Conservation (phyloP, 2,797 vertebrate genomes). For the Apogon talboti region DNA sequence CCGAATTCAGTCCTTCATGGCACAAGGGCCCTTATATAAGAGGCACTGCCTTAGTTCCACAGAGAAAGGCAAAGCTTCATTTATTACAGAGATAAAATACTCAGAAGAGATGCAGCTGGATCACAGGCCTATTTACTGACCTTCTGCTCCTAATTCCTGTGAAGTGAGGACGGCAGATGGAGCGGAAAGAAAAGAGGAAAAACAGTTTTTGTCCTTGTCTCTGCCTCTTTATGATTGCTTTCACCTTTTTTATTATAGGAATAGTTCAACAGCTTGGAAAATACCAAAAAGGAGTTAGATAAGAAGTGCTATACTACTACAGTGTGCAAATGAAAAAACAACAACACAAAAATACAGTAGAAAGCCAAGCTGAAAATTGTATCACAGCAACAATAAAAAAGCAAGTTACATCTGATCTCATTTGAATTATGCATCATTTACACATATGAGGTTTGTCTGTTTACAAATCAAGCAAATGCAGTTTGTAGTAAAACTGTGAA, state of each 20-base stretch:
- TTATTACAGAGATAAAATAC: constrained; percentile 54
- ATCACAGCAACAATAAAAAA: no score
- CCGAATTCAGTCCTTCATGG: constrained; percentile 21
- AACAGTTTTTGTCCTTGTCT: constrained; percentile 42
- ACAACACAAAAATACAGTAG: no score
- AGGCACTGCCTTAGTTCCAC: constrained; percentile 17
- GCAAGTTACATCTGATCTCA: no score
- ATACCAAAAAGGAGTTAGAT: no score
- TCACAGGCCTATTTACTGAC: constrained; percentile 64
- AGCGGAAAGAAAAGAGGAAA: constrained; percentile 41
- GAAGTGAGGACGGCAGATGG: constrained; percentile 61
- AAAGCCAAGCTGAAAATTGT: no score
- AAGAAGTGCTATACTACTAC: no score
- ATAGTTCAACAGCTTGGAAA: no score
- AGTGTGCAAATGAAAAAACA: no score
- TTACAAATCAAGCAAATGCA: no score
- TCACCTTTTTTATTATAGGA: not conserved
- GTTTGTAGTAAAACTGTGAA: no score
- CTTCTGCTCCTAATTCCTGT: constrained; percentile 69
- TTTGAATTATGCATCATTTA: no score
- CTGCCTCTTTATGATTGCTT: constrained; percentile 26
- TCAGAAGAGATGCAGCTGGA: constrained; percentile 40
- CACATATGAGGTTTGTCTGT: no score
- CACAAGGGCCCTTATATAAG: constrained; percentile 11
- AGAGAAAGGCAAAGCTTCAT: constrained; percentile 51